A percentile compares a stretch with the other conserved stretches of the same genome.
Evolutionary conservation across 2,888 invertebrate species (phyloP).

Genomic region (Eupithecia pulchellata): DNA sequence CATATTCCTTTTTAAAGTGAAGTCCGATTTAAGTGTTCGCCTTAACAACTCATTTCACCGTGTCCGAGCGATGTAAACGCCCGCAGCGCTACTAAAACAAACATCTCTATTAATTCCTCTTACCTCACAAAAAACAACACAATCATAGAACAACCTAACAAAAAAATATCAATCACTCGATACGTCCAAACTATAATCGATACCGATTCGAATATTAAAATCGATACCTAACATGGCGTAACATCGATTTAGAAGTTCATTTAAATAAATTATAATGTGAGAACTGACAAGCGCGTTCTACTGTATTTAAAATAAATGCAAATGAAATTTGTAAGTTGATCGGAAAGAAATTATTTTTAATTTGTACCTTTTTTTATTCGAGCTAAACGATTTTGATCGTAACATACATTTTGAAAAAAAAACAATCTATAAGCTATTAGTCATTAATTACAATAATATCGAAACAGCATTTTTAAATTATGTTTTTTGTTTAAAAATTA

Average conservation of each 20-base stretch:
- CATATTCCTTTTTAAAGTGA: too few relatives aligned
- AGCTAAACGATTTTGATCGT: background rate
- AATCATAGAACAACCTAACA: slow-evolving; percentile 10
- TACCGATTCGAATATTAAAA: slow-evolving; percentile 65
- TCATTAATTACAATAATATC: too few relatives aligned
- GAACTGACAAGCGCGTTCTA: slow-evolving; percentile 38
- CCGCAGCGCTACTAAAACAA: slow-evolving; percentile 80
- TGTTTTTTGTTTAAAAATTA: too few relatives aligned
- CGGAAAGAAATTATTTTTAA: slow-evolving; percentile 7
- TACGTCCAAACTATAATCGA: slow-evolving; percentile 70
- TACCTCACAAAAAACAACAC: slow-evolving; percentile 50
- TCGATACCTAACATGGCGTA: slow-evolving; percentile 58
- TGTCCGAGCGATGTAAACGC: slow-evolving; percentile 63
- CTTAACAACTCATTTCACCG: slow-evolving; percentile 69
- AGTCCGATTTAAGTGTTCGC: slow-evolving; percentile 27
- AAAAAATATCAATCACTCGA: slow-evolving; percentile 72
- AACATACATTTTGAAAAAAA: background rate
- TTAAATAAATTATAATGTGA: slow-evolving; percentile 59
- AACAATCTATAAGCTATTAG: too few relatives aligned
- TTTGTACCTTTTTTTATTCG: background rate
- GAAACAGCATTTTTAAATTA: too few relatives aligned
- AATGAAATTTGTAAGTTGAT: slow-evolving; percentile 26
- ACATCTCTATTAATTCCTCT: slow-evolving; percentile 79
- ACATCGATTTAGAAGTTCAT: slow-evolving; percentile 62
- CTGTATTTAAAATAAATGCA: slow-evolving; percentile 26